Base-by-base conservation (phyloP, 1,140 invertebrate species). In the Condylostylus longicornis region DNA sequence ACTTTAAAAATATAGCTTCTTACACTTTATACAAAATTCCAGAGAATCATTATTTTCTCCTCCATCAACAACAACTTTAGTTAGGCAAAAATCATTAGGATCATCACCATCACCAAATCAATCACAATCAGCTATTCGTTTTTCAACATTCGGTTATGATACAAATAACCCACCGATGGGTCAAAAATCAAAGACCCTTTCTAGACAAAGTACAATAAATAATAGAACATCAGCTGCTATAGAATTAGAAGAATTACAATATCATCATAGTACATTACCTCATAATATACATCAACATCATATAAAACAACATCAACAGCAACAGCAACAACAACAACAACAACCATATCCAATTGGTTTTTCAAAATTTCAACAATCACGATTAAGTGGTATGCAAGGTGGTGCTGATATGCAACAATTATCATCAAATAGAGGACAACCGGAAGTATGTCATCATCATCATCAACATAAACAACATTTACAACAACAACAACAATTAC, bases 61-160 rank as follows among this genome's bases (percentile, higher is more conserved):
- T 19, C 50, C 33, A 57, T 47, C 36, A 22, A 44, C 49, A n/a
- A n/a, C 35, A 38, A 51, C 51, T 22, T 42, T 55, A 47, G 53
- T 55, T 49, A 48, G 53, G 43, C 53, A 54, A 37, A 58, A 54
- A 49, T 58, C 55, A 27, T 49, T 45, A 42, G 48, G 48, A 14
- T 52, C 50, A 0, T 57, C 53, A 19, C 13, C 49, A 37, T 45
- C 42, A 15, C 49, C 30, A 1, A 38, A 37, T 13, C 43, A 48
- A 4, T 49, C 51, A 15, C 51, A 51, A 1, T 48, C 55, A 20
- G 45, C 48, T 4, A 47, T 53, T 4, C 51, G 53, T 33, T 60
- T 60, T 35, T 59, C 56, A 20, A 60, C 57, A 29, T 60, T 60
- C 21, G 57, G 57, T 40, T 60, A 60, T 32, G 57, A 60, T 37